Conservation (phyloP, 1,140 invertebrate genomes). For the Drosophila pseudoobscura region DNA sequence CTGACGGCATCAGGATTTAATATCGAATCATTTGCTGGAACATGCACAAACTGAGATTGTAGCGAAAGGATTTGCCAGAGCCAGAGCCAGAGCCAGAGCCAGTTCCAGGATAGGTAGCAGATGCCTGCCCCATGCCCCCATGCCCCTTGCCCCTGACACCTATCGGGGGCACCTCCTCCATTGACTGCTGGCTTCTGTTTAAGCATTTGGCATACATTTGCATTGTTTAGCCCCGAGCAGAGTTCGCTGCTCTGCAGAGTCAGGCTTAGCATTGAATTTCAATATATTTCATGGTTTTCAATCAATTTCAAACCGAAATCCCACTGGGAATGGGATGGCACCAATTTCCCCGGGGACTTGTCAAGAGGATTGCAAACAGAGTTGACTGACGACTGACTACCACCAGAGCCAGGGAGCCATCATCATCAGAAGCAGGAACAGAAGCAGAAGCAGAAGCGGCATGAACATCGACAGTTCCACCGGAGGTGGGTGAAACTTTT, state of each 20-base stretch:
- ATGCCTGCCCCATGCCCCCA: too few relatives aligned
- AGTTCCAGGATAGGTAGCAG: neutral
- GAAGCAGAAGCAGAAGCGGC: neutral
- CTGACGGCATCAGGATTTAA: slow-evolving; percentile 44
- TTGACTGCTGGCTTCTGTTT: slow-evolving; percentile 31
- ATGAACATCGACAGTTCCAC: slow-evolving; percentile 7
- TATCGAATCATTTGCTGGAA: slow-evolving; percentile 27
- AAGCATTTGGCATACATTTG: slow-evolving; percentile 54
- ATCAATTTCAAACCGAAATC: slow-evolving; percentile 72
- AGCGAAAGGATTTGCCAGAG: slow-evolving; percentile 2
- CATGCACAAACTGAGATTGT: slow-evolving; percentile 21
- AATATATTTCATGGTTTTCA: slow-evolving; percentile 80
- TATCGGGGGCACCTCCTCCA: slow-evolving; percentile 2
- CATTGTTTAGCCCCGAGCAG: slow-evolving; percentile 27
- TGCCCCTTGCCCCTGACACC: slow-evolving; percentile 16
- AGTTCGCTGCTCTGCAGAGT: slow-evolving; percentile 4
- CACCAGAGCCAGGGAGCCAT: neutral
- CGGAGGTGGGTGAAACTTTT: slow-evolving; percentile 43
- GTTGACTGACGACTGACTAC: slow-evolving; percentile 4
- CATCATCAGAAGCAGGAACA: slow-evolving; percentile 38
- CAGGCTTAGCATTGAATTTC: slow-evolving; percentile 69
- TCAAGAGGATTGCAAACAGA: slow-evolving; percentile 70
- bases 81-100: too few relatives aligned
- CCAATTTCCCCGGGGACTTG: slow-evolving; percentile 60
- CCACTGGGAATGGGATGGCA: slow-evolving; percentile 35